These are phyloP conservation scores for Eupithecia exiguata DNA, from an alignment of 2,888 invertebrate species.

Conservation along the genomic window DNA sequence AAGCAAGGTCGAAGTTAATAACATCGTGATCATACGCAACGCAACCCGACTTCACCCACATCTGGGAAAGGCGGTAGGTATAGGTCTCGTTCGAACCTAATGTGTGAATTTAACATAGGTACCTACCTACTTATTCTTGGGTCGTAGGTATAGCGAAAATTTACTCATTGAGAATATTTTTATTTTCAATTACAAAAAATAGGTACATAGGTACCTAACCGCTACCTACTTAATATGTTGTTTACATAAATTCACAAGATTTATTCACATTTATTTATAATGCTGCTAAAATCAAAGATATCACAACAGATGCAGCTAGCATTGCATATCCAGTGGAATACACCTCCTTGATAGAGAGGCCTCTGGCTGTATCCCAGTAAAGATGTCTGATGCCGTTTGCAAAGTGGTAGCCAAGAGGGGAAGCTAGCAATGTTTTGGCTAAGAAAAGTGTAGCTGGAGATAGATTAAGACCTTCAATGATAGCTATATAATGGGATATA, in stretches of 20 bases:
- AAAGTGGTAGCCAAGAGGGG: conserved; percentile 93
- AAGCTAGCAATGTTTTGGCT: conserved; percentile 89
- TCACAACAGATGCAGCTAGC: conserved; percentile 59
- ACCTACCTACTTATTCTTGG: not conserved
- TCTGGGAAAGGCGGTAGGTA: too few relatives aligned
- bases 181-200: not conserved
- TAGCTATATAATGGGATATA: conserved; percentile 85
- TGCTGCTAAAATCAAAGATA: conserved; percentile 68
- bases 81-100: not conserved
- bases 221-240: not conserved
- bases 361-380: conserved; percentile 91
- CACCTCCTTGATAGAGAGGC: conserved; percentile 89
- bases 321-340: conserved; percentile 85
- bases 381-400: conserved; percentile 96
- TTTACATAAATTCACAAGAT: not conserved
- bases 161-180: not conserved
- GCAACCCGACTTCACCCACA: not conserved
- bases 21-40: not conserved
- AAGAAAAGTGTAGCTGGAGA: conserved; percentile 79
- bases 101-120: not conserved
- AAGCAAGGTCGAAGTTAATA: not conserved
- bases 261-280: conserved; percentile 57
- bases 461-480: conserved; percentile 84
- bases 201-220: not conserved
- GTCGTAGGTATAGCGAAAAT: not conserved